These are phyloP conservation scores for Tragelaphus oryx DNA, from an alignment of 2,797 vertebrate genomes.

Conservation along the genomic window DNA sequence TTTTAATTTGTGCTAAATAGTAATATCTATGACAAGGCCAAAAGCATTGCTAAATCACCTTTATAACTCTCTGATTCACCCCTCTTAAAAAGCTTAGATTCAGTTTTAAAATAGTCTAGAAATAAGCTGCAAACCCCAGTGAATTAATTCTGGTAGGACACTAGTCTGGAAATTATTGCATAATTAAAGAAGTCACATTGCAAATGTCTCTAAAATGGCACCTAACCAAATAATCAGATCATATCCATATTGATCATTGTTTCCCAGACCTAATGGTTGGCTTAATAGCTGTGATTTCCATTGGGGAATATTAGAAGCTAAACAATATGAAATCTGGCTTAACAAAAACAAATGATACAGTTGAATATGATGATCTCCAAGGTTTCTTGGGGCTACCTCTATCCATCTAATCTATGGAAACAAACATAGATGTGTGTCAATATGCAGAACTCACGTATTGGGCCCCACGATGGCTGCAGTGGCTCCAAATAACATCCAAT, in stretches of 20 bases:
- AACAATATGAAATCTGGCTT: background rate
- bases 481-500: background rate
- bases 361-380: background rate
- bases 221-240: background rate
- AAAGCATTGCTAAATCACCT: background rate
- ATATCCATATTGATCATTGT: background rate
- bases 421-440: background rate
- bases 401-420: background rate
- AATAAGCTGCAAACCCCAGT: background rate
- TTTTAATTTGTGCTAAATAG: background rate
- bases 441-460: background rate
- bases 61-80: background rate
- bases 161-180: background rate
- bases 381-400: background rate
- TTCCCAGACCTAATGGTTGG: background rate
- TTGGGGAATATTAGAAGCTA: background rate
- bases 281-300: background rate
- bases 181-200: conserved; percentile 25
- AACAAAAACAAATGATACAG: conserved; percentile 3
- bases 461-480: background rate
- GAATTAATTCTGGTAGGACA: background rate
- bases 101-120: background rate
- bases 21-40: conserved; percentile 10
- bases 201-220: background rate
- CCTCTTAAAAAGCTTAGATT: background rate